phyloP scores from a whole-genome alignment of 2,888 invertebrate species.

The Nemotelus pantherinus region DNA sequence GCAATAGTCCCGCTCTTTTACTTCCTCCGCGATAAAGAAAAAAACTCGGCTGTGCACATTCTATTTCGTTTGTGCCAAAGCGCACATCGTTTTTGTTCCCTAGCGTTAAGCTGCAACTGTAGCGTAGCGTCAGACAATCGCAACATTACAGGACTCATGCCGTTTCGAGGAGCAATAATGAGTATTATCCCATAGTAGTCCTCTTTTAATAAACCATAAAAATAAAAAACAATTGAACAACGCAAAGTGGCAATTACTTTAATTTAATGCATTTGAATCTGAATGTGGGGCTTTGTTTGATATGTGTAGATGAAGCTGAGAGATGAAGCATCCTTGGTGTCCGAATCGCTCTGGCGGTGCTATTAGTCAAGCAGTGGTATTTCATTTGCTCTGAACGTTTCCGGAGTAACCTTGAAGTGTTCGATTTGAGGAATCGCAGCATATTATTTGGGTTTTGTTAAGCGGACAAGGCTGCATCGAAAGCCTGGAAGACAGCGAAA shows the following conservation, averaged over 20 bases:
- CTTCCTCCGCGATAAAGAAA: neutral
- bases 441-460: neutral
- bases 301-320: neutral
- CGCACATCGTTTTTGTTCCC: constrained; percentile 11
- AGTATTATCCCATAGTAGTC: constrained; percentile 53
- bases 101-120: constrained; percentile 11
- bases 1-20: constrained; percentile 22
- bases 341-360: neutral
- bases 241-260: constrained; percentile 54
- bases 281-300: constrained; percentile 15
- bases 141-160: neutral
- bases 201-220: constrained; percentile 54
- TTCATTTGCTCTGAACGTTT: neutral
- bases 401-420: constrained; percentile 6
- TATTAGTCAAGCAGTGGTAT: constrained; percentile 2
- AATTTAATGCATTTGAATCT: constrained; percentile 53
- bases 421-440: constrained; percentile 28
- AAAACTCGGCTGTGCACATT: constrained; percentile 3
- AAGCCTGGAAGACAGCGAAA: neutral
- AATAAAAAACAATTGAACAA: constrained; percentile 54
- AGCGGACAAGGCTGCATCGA: neutral
- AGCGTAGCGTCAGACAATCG: neutral
- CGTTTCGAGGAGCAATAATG: constrained; percentile 52
- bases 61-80: neutral
- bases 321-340: neutral